Evolutionary conservation across 2,113 vertebrate genomes (phyloP), one percentile per base, ranked within the genome.

Genomic region (Oryzias woworae): DNA sequence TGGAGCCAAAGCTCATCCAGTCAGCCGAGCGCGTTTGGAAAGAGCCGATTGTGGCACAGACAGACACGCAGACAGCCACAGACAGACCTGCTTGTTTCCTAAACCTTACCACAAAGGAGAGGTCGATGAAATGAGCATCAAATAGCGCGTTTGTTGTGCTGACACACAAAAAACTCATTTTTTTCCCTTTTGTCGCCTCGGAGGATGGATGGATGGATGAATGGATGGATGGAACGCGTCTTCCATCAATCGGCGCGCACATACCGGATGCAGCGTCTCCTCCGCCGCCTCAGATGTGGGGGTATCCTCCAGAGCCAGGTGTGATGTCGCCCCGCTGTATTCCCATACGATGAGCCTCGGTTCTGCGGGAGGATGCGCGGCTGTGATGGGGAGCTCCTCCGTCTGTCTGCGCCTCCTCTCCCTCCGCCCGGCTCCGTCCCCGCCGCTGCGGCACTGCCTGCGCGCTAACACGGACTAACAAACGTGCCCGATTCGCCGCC

Each of bases 401-500:
- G 16, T 31, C 46, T 18, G 47, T 47, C 45, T 47, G 16, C 78
- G 53, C 64, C 54, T 47, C 77, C 75, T 73, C 71, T 68, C 56
- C 36, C 44, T 7, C 20, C 45, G 16, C 45, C 51, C 62, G 45
- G 45, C 64, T 51, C 46, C 47, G 66, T 63, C 64, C 69, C 53
- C 45, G 82, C 82, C 84, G 79, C 86, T 89, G 84, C 88, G 87
- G 87, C 87, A 89, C 84, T 76, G 81, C 54, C 78, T 81, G 68
- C 78, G 73, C 31, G 80, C 53, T 63, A 57, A 79, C 67, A 79
- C 65, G 64, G 66, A 81, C 70, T n/a, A 77, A 81, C 62, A 47
- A 85, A 83, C 79, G 71, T 63, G 79, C 70, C 58, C 23, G 68
- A 73, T 71, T 71, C 73, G 70, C 69, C 60, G 36, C 31, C 48